Conservation (phyloP, 2,797 vertebrate genomes). For the Dendrocincla fuliginosa region DNA sequence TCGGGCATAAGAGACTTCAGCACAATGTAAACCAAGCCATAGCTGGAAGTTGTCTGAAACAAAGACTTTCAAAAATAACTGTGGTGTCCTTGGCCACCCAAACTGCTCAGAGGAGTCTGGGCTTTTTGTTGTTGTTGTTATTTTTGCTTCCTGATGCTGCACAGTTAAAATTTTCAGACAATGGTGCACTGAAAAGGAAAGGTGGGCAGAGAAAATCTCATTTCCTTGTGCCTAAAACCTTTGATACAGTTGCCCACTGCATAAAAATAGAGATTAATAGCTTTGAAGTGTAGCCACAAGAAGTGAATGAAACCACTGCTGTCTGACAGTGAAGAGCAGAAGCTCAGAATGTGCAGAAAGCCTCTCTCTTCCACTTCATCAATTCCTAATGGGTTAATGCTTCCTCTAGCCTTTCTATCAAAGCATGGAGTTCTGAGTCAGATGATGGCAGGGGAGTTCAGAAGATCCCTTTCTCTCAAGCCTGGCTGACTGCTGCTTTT, state of each 20-base stretch:
- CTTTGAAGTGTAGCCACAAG: not conserved
- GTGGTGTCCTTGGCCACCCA: conserved; percentile 33
- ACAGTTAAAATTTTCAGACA: not conserved
- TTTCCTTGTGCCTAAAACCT: not conserved
- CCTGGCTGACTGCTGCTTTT: not conserved
- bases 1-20: not conserved
- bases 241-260: not conserved
- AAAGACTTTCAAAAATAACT: conserved; percentile 33
- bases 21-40: conserved; percentile 31
- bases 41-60: conserved; percentile 33
- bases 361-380: conserved; percentile 8
- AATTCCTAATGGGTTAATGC: not conserved
- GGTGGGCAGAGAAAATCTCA: not conserved
- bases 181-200: not conserved
- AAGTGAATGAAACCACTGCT: not conserved
- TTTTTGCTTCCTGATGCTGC: conserved; percentile 10
- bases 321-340: not conserved
- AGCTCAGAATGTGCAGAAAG: not conserved
- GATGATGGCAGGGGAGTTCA: not conserved
- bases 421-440: not conserved
- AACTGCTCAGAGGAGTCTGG: not conserved
- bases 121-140: not conserved
- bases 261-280: not conserved
- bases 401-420: conserved; percentile 18
- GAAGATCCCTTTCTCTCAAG: conserved; percentile 8